phyloP scores from a whole-genome alignment of 2,797 vertebrate species.

The Arremon brunneinucha region DNA sequence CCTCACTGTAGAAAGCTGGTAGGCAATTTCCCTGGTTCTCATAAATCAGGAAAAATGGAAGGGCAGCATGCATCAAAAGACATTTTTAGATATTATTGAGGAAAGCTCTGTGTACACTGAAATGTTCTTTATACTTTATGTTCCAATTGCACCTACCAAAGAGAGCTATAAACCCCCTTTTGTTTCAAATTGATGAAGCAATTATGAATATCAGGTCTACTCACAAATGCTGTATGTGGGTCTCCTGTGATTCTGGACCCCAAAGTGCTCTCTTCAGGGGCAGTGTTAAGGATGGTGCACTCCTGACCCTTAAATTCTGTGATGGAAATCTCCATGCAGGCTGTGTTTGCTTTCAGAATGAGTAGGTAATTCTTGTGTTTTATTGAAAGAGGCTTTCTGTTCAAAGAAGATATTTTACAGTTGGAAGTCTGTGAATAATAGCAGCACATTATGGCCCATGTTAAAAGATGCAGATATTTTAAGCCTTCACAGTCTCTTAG shows the following conservation, averaged over 20 bases:
- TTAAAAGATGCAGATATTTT: neutral
- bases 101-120: neutral
- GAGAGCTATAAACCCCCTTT: neutral
- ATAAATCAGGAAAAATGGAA: neutral
- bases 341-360: neutral
- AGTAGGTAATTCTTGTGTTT: neutral
- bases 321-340: neutral
- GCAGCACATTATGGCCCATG: neutral
- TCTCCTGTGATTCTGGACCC: neutral
- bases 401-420: neutral
- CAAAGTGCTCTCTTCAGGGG: neutral
- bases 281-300: neutral
- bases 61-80: neutral
- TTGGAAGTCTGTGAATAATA: neutral
- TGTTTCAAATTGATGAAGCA: neutral
- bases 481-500: neutral
- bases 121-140: neutral
- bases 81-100: neutral
- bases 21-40: neutral
- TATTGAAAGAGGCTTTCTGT: neutral
- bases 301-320: neutral
- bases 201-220: neutral
- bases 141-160: neutral
- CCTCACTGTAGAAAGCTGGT: neutral
- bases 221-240: neutral